Evolutionary conservation across 2,113 vertebrate species (phyloP), one percentile per base, ranked within the genome.

Genomic region (Okapia johnstoni): DNA sequence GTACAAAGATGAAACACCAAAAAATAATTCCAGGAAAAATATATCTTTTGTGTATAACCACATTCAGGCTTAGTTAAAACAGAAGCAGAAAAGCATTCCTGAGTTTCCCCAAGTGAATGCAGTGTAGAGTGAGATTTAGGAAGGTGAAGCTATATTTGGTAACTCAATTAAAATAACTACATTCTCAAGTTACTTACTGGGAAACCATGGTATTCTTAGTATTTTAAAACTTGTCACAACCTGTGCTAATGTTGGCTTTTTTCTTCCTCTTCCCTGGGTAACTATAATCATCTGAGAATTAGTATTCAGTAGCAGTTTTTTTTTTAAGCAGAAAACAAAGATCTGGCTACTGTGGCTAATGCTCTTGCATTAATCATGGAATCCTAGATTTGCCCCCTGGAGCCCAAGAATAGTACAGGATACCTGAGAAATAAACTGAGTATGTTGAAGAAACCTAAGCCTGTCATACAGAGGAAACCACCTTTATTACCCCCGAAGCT

Each of bases 111-210:
- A 89, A 76, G 52, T 61, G 77, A 96, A 94, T 60, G 88, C 7
- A 55, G 73, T 17, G 10, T 33, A 81, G 93, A 73, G 63, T 70
- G 85, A 46, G 85, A 94, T 55, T 93, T 84, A 92, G 94, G 96
- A 95, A 98, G 93, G 97, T 98, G 83, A 94, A 93, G 61, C 79
- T 97, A 70, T 96, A 93, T 94, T 97, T 98, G 95, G 97, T 90
- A 94, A 97, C 88, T 30, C 77, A 94, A 86, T 95, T 73, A 97
- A 98, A 98, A 97, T 89, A 96, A 97, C 94, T 58, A 66, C 88
- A 86, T 95, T 96, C 97, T 98, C 94, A 93, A 80, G 83, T 97
- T 94, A 94, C 97, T 85, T 96, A 83, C 93, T 93, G 61, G 89
- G 90, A 97, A 97, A 94, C 87, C 88, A 85, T 43, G 94, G 94